Evolutionary conservation across 2,888 invertebrate genomes (phyloP), one percentile per base, ranked within the genome.

Genomic region (Volucella inflata): DNA sequence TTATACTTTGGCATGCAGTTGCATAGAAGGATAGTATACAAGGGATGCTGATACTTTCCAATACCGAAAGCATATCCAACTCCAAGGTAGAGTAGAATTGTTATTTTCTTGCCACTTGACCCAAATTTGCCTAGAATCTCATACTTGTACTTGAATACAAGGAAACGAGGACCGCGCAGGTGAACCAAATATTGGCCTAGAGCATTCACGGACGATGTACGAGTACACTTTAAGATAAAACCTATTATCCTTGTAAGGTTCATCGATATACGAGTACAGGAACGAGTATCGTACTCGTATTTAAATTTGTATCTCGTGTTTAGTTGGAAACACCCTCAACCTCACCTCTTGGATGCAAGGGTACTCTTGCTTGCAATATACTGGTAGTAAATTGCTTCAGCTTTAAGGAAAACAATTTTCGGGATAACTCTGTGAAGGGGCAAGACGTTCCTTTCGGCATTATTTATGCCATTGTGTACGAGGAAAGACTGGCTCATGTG

Each of bases 191-290:
- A 65, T 42, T 68, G 60, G 38, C 57, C 48, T n/a, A 67, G 30
- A 68, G 50, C 59, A 59, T 50, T 50, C 55, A 68, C 38, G 70
- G 17, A 65, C 48, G 40, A 79, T 48, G 55, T n/a, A n/a, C n/a
- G 16, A 71, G 65, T n/a, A n/a, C n/a, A 75, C 80, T 70, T 84
- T 84, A 68, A 84, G 84, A 80, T 80, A 75, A 84, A 65, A 84
- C 70, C 84, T 46, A 84, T 84, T 84, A 84, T 84, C 70, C 75
- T 71, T 84, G 80, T 84, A 84, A 76, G 70, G 75, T 80, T 80
- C 53, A 65, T 30, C 6, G 30, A 30, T 6, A 6, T 30, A 30
- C 30, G 30, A 30, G 30, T 30, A 30, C 6, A 6, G 6, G 30
- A 30, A 30, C 30, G 30, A 30, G 30, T 30, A 6, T 6, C 30